phyloP scores from a whole-genome alignment of 2,113 vertebrate species.

The Archilochus colubris region DNA sequence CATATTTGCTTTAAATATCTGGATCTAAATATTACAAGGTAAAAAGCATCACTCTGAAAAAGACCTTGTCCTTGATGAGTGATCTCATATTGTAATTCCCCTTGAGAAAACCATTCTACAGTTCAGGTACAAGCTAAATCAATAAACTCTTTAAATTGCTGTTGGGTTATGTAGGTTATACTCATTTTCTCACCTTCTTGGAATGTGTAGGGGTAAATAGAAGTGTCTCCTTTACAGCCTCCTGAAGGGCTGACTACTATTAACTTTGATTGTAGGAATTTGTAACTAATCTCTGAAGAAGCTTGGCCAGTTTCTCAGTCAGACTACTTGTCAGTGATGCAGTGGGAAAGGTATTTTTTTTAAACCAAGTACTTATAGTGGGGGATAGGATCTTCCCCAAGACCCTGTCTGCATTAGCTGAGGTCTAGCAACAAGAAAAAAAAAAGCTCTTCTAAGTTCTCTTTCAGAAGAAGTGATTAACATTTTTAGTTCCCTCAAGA shows the following conservation, averaged over 20 bases:
- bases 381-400: background rate
- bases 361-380: background rate
- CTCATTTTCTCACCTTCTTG: slow-evolving; percentile 18
- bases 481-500: background rate
- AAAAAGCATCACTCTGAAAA: background rate
- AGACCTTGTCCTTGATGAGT: background rate
- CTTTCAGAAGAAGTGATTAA: background rate
- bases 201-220: background rate
- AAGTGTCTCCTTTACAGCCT: background rate
- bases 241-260: background rate
- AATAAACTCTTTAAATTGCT: slow-evolving; percentile 32
- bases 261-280: slow-evolving; percentile 5
- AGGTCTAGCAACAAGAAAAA: background rate
- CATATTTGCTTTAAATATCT: background rate
- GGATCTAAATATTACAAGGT: background rate
- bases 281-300: background rate
- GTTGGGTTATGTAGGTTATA: slow-evolving; percentile 16
- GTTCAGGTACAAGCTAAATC: slow-evolving; percentile 39
- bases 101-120: slow-evolving; percentile 35
- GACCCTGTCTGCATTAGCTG: background rate
- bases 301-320: background rate
- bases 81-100: slow-evolving; percentile 26
- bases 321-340: background rate
- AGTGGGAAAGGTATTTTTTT: background rate
- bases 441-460: background rate